Percentiles rank a stretch among this genome's conserved stretches.
These are phyloP conservation scores for Palythoa grandiflora DNA, from an alignment of 92 coral and sea anemone genomes.

Conservation along the genomic window DNA sequence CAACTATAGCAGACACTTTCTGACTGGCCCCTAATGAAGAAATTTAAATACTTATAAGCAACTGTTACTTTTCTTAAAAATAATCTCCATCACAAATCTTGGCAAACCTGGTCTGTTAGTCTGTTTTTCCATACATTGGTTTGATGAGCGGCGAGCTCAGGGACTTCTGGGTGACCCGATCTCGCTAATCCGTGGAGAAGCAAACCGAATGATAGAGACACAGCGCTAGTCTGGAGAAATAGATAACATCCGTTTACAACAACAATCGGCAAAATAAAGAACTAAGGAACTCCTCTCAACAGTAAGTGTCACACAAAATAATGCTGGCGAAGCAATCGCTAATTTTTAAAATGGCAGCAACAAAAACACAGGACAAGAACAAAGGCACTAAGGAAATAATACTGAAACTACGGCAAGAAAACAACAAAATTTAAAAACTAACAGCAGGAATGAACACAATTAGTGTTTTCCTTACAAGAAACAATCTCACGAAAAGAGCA, in stretches of 20 bases:
- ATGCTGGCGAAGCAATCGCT: too few species aligned
- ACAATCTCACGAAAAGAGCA: neutral
- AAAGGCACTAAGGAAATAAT: too few species aligned
- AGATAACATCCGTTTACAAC: neutral
- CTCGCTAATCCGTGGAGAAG: constrained; percentile 76
- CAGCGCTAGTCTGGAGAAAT: constrained; percentile 68
- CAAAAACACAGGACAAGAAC: too few species aligned
- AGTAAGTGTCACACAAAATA: neutral
- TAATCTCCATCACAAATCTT: neutral
- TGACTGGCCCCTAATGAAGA: too few species aligned
- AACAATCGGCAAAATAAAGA: neutral
- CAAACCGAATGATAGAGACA: constrained; percentile 80
- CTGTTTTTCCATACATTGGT: constrained; percentile 72
- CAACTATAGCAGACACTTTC: too few species aligned
- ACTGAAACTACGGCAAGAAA: too few species aligned
- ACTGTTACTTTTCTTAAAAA: neutral
- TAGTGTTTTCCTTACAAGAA: too few species aligned
- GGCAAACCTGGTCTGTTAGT: constrained; percentile 71
- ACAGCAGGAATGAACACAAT: too few species aligned
- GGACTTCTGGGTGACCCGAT: constrained; percentile 71
- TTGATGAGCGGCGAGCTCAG: constrained; percentile 67
- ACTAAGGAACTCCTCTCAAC: neutral
- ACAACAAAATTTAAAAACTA: too few species aligned
- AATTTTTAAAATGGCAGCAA: too few species aligned
- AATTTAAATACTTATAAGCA: neutral